Percentiles rank a stretch among this genome's conserved stretches.
Conservation (phyloP, 2,113 vertebrate genomes). For the Rutilus rutilus region DNA sequence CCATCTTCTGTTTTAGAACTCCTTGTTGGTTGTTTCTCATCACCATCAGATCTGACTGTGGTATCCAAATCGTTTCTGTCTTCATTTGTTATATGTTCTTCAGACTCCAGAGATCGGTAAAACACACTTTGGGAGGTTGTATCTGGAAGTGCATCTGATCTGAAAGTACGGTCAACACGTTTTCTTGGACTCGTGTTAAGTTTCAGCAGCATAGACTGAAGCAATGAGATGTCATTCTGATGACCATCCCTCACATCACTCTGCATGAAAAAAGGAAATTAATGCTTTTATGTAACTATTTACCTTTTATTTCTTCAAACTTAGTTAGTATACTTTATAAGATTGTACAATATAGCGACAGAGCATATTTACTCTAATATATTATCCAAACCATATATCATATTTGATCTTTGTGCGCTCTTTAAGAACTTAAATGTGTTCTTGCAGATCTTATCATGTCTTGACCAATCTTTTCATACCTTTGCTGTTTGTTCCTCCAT, state of each 20-base stretch:
- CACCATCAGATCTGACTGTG: neutral
- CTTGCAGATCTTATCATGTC: neutral
- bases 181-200: slow-evolving; percentile 7
- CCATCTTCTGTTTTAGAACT: slow-evolving; percentile 1
- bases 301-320: too few species aligned
- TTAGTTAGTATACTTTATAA: neutral
- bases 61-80: neutral
- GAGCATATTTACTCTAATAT: neutral
- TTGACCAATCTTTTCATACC: slow-evolving; percentile 21
- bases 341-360: neutral
- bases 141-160: neutral
- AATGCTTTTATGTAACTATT: neutral
- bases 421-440: neutral
- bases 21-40: neutral
- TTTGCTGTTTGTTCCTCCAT: slow-evolving; percentile 20
- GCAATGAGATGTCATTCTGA: neutral
- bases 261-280: neutral
- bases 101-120: neutral
- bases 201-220: slow-evolving; percentile 41
- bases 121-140: neutral
- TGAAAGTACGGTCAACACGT: too few species aligned
- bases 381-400: neutral
- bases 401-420: neutral
- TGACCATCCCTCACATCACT: neutral
- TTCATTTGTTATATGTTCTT: neutral